Evolutionary conservation across 2,888 invertebrate species (phyloP).

Genomic region (Morpho deidamia): DNA sequence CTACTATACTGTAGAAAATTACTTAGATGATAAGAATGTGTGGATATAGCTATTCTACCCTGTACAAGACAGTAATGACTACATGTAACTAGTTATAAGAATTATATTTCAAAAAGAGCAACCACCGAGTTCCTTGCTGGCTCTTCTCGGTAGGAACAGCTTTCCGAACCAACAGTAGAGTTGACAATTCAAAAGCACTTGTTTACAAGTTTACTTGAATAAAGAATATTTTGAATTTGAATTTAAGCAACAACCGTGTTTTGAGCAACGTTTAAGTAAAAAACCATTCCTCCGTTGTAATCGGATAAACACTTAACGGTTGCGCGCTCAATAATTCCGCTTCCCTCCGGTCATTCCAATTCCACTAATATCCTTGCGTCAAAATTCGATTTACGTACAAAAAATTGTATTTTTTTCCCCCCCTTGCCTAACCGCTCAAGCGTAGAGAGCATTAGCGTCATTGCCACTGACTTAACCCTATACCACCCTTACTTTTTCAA

Average conservation of each 20-base stretch:
- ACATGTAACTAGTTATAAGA: too few species aligned
- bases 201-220: too few species aligned
- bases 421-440: constrained; percentile 43
- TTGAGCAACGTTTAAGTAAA: constrained; percentile 5
- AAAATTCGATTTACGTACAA: constrained; percentile 65
- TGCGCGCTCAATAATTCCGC: constrained; percentile 60
- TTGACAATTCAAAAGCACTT: too few species aligned
- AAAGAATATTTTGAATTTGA: too few species aligned
- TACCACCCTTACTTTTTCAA: constrained; percentile 32
- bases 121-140: too few species aligned
- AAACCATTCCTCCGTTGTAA: constrained; percentile 33
- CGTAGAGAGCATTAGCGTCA: constrained; percentile 58
- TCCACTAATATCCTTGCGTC: constrained; percentile 57
- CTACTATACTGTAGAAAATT: too few species aligned
- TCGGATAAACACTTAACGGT: constrained; percentile 58
- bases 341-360: constrained; percentile 66
- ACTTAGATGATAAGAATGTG: too few species aligned
- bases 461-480: constrained; percentile 39
- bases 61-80: too few species aligned
- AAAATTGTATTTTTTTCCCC: constrained; percentile 48
- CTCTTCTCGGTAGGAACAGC: too few species aligned
- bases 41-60: too few species aligned
- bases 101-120: too few species aligned
- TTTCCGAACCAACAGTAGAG: too few species aligned
- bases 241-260: not conserved